Evolutionary conservation across 2,113 vertebrate genomes (phyloP), one percentile per base, ranked within the genome.

Genomic region (Paramisgurnus dabryanus): DNA sequence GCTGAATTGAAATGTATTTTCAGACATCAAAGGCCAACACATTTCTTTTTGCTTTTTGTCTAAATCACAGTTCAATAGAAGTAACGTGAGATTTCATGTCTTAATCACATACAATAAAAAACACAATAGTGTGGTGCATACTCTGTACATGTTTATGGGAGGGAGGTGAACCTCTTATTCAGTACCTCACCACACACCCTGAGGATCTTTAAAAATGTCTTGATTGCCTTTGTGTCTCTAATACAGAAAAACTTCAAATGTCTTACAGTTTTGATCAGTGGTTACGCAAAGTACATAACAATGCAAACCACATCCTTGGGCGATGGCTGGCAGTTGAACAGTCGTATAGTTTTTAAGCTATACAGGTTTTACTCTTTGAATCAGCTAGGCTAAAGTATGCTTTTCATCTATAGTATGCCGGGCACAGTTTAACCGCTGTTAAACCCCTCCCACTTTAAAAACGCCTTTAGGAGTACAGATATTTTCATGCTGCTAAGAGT

Each of bases 401-500:
- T 81, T 84, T 84, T 81, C 69, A 81, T 81, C 69, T 78, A 47
- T 69, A 57, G 64, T 75, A 66, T 49, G 67, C 47, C 64, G 27
- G 68, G 11, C 70, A 75, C 58, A 11, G 43, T 49, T 75, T 74
- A 78, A 63, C 64, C 17, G 18, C 79, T 13, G 64, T 57, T 66
- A 74, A 82, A 79, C 15, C 69, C 75, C 63, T 53, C 58, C 67
- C 61, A 39, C 50, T 57, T 79, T 75, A 61, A 73, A 63, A 64
- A 65, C 8, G 45, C 68, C 53, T 80, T 73, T 9, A 60, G 41
- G 70, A 81, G 53, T 55, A 67, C 13, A 47, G 67, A 43, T 67
- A 67, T 84, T 78, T 78, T 63, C 40, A 76, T 78, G 74, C 79
- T 84, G 73, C 75, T 79, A 69, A 65, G 79, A 79, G 76, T 74